Evolutionary conservation across 2,888 invertebrate species (phyloP).

Genomic region (Sipha maydis): DNA sequence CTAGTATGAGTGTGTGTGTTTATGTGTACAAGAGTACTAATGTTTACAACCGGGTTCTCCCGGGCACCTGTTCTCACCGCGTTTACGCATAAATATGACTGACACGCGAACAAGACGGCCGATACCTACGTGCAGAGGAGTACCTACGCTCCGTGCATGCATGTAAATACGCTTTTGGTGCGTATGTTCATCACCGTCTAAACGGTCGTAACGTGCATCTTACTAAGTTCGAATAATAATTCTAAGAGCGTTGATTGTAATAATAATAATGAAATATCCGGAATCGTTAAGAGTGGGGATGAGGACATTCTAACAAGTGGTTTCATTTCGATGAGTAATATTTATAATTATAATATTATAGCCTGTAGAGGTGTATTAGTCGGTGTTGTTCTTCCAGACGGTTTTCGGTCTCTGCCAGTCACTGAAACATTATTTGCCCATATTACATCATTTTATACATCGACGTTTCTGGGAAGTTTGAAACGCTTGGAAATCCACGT

Average conservation of each 20-base stretch:
- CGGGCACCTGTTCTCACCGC: constrained; percentile 53
- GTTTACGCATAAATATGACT: constrained; percentile 36
- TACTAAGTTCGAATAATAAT: not conserved
- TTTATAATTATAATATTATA: not conserved
- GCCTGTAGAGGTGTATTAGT: not conserved
- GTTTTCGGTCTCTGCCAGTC: not conserved
- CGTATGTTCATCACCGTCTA: not conserved
- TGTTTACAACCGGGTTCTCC: constrained; percentile 60
- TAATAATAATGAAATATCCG: not conserved
- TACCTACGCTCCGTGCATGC: too few relatives aligned
- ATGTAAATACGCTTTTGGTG: not conserved
- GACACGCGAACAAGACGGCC: constrained; percentile 14
- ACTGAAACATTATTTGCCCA: not conserved
- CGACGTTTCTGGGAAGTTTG: not conserved
- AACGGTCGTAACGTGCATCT: not conserved
- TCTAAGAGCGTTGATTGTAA: not conserved
- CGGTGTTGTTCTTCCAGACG: not conserved
- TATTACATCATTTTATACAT: not conserved
- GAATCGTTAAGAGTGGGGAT: not conserved
- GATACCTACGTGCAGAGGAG: not conserved
- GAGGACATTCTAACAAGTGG: constrained; percentile 49
- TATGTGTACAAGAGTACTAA: not conserved
- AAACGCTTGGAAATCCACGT: not conserved
- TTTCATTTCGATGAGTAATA: constrained; percentile 46
- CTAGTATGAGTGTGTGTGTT: not conserved